Conservation (phyloP, 2,888 invertebrate species). For the Suillia variegata region DNA sequence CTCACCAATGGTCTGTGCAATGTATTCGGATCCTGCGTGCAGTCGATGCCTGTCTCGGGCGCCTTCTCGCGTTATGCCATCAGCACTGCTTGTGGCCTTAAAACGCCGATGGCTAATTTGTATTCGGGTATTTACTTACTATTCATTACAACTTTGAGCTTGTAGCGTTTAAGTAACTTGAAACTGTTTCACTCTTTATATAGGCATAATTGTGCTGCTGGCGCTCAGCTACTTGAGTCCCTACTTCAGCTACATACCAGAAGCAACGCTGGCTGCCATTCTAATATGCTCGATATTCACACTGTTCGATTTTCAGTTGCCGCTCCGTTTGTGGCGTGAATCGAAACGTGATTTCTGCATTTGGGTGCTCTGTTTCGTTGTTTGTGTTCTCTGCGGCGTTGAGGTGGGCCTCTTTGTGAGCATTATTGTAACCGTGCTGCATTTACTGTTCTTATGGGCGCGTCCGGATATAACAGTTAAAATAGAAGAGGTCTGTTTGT, state of each 20-base stretch:
- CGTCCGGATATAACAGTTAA: slow-evolving; percentile 64
- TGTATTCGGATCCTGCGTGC: slow-evolving; percentile 79
- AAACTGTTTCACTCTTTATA: too few relatives aligned
- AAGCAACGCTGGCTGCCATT: slow-evolving; percentile 83
- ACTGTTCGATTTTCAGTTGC: slow-evolving; percentile 65
- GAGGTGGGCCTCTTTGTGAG: slow-evolving; percentile 82
- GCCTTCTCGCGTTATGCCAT: slow-evolving; percentile 90
- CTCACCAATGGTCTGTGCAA: slow-evolving; percentile 83
- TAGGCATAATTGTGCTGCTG: slow-evolving; percentile 79
- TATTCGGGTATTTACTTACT: slow-evolving; percentile 54
- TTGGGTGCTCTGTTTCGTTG: slow-evolving; percentile 70
- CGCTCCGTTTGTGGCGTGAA: slow-evolving; percentile 65
- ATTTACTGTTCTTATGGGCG: slow-evolving; percentile 72
- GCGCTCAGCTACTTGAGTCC: slow-evolving; percentile 87
- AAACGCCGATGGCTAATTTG: slow-evolving; percentile 72
- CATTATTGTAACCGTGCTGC: slow-evolving; percentile 68
- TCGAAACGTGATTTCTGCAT: slow-evolving; percentile 70
- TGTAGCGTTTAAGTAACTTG: too few relatives aligned
- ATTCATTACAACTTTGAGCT: neutral
- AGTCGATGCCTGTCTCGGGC: slow-evolving; percentile 87
- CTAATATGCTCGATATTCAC: slow-evolving; percentile 81
- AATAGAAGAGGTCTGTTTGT: slow-evolving; percentile 46
- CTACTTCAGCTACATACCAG: slow-evolving; percentile 85
- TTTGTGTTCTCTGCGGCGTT: slow-evolving; percentile 73
- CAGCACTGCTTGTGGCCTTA: slow-evolving; percentile 84